Percentiles rank a stretch among this genome's conserved stretches.
These are phyloP conservation scores for Prochilodus magdalenae DNA, from an alignment of 2,113 vertebrate genomes.

Conservation along the genomic window DNA sequence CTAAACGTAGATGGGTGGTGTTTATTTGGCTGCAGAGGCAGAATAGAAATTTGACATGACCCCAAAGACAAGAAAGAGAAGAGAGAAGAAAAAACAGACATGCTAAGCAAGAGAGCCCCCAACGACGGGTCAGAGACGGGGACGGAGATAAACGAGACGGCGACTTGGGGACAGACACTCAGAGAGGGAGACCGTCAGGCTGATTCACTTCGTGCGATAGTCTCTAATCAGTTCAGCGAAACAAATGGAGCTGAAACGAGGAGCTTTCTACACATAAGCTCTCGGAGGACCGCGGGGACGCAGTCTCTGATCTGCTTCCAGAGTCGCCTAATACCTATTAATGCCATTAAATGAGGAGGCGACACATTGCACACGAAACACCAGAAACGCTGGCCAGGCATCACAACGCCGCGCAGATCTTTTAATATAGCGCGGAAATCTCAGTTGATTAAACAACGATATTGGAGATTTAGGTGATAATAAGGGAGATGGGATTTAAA, in stretches of 20 bases:
- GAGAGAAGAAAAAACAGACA: no score
- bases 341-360: slow-evolving; percentile 38
- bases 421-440: slow-evolving; percentile 17
- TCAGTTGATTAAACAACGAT: not conserved
- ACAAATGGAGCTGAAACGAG: slow-evolving; percentile 18
- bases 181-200: not conserved
- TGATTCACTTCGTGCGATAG: not conserved
- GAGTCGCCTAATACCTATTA: slow-evolving; percentile 39
- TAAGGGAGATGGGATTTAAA: not conserved
- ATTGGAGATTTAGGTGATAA: not conserved
- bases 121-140: no score
- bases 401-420: not conserved
- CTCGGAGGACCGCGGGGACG: slow-evolving; percentile 16
- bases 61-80: no score
- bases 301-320: slow-evolving; percentile 44
- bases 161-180: not conserved
- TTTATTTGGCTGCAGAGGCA: no score
- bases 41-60: no score
- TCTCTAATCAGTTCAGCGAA: slow-evolving; percentile 13
- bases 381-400: not conserved
- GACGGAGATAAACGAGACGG: not conserved
- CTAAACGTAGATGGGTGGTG: no score
- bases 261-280: slow-evolving; percentile 28
- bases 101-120: no score
- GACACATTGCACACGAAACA: slow-evolving; percentile 9